phyloP scores from a whole-genome alignment of 2,113 vertebrate species.

The Cinclus mexicanus region DNA sequence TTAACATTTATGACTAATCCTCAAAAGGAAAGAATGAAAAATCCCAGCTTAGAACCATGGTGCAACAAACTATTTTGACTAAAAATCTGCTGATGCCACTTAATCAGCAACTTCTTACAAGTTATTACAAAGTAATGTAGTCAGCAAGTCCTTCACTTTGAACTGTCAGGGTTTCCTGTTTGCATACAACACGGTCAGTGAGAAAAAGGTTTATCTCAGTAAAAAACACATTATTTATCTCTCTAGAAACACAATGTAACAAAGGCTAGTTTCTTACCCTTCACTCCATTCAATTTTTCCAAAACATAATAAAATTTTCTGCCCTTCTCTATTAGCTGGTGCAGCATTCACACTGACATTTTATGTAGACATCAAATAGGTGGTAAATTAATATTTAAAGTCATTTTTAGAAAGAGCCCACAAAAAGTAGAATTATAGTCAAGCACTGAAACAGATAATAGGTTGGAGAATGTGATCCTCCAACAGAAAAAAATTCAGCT shows the following conservation, averaged over 20 bases:
- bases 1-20: background rate
- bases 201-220: background rate
- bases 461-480: background rate
- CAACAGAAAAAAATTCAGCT: background rate
- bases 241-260: background rate
- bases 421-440: background rate
- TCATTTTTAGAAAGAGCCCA: background rate
- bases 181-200: background rate
- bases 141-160: constrained; percentile 42
- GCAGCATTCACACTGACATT: background rate
- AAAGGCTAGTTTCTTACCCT: background rate
- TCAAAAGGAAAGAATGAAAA: background rate
- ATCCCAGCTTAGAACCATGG: background rate
- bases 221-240: background rate
- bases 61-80: background rate
- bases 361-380: background rate
- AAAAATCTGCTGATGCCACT: constrained; percentile 20
- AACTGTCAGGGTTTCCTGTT: constrained; percentile 60
- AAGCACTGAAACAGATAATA: background rate
- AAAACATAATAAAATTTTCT: background rate
- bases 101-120: background rate
- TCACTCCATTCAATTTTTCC: background rate
- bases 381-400: background rate
- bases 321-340: background rate
- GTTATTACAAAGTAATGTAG: constrained; percentile 10